phyloP scores from a whole-genome alignment of 2,797 vertebrate genomes.

The Chlorospingus semifuscus region DNA sequence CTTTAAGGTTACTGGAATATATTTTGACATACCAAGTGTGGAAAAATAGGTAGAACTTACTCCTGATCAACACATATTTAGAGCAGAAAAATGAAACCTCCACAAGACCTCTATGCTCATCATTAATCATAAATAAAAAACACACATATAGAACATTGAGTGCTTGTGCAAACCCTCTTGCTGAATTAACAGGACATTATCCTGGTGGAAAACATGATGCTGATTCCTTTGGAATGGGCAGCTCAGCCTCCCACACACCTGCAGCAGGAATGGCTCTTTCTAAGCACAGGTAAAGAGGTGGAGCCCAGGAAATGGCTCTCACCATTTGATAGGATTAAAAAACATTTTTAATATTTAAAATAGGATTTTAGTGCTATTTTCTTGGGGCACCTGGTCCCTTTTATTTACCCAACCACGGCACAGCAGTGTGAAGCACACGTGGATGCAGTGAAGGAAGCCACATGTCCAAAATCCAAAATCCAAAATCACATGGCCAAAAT shows the following conservation, averaged over 20 bases:
- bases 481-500: conserved; percentile 7
- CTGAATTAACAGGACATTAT: background rate
- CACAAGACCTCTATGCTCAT: background rate
- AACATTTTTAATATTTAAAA: background rate
- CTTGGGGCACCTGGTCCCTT: background rate
- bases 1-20: background rate
- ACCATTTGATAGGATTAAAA: background rate
- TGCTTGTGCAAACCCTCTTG: background rate
- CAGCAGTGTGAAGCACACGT: background rate
- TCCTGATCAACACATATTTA: background rate
- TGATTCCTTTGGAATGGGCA: background rate
- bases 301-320: accelerated
- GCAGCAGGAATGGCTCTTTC: background rate
- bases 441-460: background rate
- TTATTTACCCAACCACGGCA: background rate
- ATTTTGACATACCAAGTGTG: background rate
- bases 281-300: background rate
- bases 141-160: background rate
- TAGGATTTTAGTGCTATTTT: background rate
- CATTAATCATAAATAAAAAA: background rate
- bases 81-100: background rate
- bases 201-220: background rate
- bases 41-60: background rate
- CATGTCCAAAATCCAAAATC: conserved; percentile 29
- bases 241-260: background rate